A percentile compares a stretch with the other conserved stretches of the same genome.
phyloP scores from a whole-genome alignment of 2,888 invertebrate genomes.

The Patella depressa region DNA sequence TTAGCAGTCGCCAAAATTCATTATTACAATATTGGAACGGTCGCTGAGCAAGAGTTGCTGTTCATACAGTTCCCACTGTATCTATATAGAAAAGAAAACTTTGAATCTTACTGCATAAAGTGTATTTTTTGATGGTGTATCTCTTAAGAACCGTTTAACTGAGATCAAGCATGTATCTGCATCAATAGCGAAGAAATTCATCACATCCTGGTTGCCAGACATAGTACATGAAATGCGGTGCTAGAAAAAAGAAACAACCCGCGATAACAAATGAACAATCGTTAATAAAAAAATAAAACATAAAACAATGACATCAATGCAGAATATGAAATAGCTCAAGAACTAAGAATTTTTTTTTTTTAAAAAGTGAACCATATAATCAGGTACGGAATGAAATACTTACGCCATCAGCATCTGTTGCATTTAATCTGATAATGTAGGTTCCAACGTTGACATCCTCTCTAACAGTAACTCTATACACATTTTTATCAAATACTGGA shows the following conservation, averaged over 20 bases:
- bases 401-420: constrained; percentile 62
- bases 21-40: no score
- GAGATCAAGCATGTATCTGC: constrained; percentile 43
- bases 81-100: no score
- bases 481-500: constrained; percentile 58
- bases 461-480: constrained; percentile 54
- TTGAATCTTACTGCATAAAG: constrained; percentile 51
- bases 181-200: constrained; percentile 47
- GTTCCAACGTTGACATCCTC: constrained; percentile 47
- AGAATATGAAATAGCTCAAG: no score
- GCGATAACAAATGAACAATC: no score
- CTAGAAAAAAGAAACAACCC: no score
- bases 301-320: neutral
- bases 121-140: constrained; percentile 37
- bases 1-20: no score
- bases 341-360: neutral
- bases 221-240: no score
- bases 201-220: constrained; percentile 31
- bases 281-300: constrained; percentile 4
- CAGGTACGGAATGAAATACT: constrained; percentile 24
- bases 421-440: constrained; percentile 54
- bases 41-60: no score
- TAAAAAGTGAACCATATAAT: neutral
- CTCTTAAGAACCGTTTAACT: constrained; percentile 35
- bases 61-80: no score